Evolutionary conservation across 2,888 invertebrate species (phyloP), one percentile per base, ranked within the genome.

Genomic region (Ceramica pisi): DNA sequence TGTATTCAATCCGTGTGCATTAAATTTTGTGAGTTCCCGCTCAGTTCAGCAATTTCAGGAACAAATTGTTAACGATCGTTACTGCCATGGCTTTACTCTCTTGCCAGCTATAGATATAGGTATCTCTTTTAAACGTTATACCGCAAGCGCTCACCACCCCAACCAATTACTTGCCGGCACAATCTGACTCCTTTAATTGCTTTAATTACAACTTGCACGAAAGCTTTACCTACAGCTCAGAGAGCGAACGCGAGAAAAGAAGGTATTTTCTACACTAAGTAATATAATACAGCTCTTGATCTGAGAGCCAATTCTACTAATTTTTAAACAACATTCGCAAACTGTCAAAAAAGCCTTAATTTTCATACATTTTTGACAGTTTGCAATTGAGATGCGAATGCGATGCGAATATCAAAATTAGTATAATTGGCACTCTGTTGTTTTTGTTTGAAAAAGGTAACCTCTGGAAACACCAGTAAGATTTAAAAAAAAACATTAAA

Each of bases 161-260:
- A 62, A 62, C 62, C 67, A 74, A 67, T 72, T 74, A 74, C 10
- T 67, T 79, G 60, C 55, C 26, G n/a, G 57, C 57, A 66, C 66
- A 59, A 67, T 67, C 80, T 57, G 51, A 62, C 62, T 74, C 16
- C 60, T 63, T 57, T 78, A 60, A 79, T 73, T 67, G 74, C 51
- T 57, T 73, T 77, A 67, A 77, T 79, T 77, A 74, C 67, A 50
- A 59, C 57, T 59, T 53, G 67, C 79, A 73, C 57, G 76, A 57
- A 67, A 62, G 74, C 41, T 72, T 61, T 73, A 50, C 44, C 41
- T 60, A 60, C 35, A 50, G 21, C 12, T 38, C 26, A 44, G 16
- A 21, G 14, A 44, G 19, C n/a, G 14, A 48, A 48, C 31, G 21
- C 21, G 14, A 44, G 35, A 41, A 51, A 12, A 62, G 8, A 6